These are phyloP conservation scores for Lonchura striata DNA, from an alignment of 2,113 vertebrate species.

Conservation along the genomic window DNA sequence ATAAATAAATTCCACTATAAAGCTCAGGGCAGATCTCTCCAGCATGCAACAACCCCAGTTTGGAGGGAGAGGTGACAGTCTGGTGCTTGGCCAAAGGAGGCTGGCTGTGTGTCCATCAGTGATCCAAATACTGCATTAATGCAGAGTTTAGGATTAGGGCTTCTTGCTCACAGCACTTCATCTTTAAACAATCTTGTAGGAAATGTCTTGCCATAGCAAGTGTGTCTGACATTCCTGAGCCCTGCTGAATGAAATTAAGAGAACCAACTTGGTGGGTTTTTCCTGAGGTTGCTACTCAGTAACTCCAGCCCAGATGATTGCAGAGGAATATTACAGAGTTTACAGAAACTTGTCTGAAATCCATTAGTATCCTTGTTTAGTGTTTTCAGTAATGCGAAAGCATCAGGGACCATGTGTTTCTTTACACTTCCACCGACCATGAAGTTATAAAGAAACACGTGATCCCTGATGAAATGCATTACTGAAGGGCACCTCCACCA, in stretches of 20 bases:
- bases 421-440: neutral
- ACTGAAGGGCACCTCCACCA: neutral
- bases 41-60: neutral
- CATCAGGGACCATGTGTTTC: neutral
- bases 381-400: neutral
- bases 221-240: neutral
- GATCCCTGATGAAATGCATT: neutral
- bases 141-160: neutral
- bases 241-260: neutral
- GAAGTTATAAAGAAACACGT: neutral
- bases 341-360: neutral
- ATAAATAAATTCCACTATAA: neutral
- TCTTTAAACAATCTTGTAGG: neutral
- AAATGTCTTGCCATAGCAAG: neutral
- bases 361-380: neutral
- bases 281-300: neutral
- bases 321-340: neutral
- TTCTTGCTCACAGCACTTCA: neutral
- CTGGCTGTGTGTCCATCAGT: fast-evolving
- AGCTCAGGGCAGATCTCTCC: neutral
- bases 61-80: neutral
- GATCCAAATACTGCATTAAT: neutral
- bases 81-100: neutral
- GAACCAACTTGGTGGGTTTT: neutral
- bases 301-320: neutral